Percentiles rank a stretch among this genome's conserved stretches.
These are phyloP conservation scores for Mus musculus DNA, from an alignment of 2,113 vertebrate genomes.

Conservation along the genomic window GRCm39 chr4:117736001-117736500, in stretches of 20 bases:
- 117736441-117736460: background rate
- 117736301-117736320: background rate
- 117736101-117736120: slow-evolving; percentile 83
- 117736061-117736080: slow-evolving; percentile 77
- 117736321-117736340: background rate
- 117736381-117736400: background rate
- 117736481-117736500: no score
- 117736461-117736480: background rate
- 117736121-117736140: slow-evolving; percentile 63
- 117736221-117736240: background rate
- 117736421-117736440: background rate
- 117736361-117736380: background rate
- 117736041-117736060: slow-evolving; percentile 83
- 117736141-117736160: slow-evolving; percentile 63
- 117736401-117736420: background rate
- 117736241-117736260: background rate
- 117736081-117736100: slow-evolving; percentile 80
- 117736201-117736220: slow-evolving; percentile 8
- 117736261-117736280: background rate
- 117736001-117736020: slow-evolving; percentile 77
- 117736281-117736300: background rate
- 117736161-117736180: slow-evolving; percentile 8
- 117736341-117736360: background rate
- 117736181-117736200: slow-evolving; percentile 40
- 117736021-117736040: slow-evolving; percentile 77